These are phyloP conservation scores for Anhinga rufa DNA, from an alignment of 2,113 vertebrate species.

Conservation along the genomic window DNA sequence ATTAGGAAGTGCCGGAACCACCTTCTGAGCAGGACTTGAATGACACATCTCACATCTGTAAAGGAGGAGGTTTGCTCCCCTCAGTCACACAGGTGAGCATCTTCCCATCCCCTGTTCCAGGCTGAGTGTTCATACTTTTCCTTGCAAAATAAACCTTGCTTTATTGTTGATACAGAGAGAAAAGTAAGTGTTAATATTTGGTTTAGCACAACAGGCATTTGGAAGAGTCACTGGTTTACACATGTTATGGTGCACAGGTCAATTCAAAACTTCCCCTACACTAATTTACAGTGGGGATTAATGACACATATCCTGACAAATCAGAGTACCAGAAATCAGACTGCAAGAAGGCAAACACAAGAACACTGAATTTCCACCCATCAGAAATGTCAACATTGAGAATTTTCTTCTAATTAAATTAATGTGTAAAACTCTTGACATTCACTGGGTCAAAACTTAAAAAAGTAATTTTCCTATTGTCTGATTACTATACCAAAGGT, in stretches of 20 bases:
- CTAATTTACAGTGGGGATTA: background rate
- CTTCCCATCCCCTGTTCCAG: background rate
- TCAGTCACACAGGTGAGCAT: background rate
- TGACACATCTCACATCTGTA: accelerated
- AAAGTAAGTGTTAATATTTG: background rate
- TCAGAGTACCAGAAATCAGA: background rate
- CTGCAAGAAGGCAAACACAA: background rate
- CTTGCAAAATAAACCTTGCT: background rate
- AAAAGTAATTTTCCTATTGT: background rate
- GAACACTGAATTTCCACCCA: background rate
- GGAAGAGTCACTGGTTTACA: background rate
- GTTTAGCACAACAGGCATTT: background rate
- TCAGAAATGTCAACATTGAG: background rate
- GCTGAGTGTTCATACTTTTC: background rate
- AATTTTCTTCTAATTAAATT: background rate
- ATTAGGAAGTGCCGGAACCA: background rate
- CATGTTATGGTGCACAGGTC: background rate
- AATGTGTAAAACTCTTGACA: background rate
- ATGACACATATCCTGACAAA: background rate
- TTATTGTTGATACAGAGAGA: background rate
- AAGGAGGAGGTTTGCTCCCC: background rate
- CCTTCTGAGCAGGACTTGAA: background rate
- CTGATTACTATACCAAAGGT: background rate
- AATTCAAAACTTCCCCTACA: background rate
- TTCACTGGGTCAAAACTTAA: background rate